Conservation (phyloP, 2,888 invertebrate genomes). For the Plebejus anna region DNA sequence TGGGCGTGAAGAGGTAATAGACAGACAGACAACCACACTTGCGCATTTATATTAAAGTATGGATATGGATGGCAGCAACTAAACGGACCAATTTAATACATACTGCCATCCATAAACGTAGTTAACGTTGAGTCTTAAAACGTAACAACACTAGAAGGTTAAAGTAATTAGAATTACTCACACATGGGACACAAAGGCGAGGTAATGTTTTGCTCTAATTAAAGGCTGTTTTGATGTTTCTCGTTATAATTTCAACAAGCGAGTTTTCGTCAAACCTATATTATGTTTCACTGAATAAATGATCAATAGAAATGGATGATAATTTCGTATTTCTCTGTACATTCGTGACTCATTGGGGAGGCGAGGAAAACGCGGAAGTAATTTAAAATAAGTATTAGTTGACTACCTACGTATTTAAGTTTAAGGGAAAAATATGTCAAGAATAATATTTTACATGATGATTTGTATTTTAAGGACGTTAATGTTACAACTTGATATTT, state of each 20-base stretch:
- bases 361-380: background rate
- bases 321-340: background rate
- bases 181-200: background rate
- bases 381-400: background rate
- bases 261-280: conserved; percentile 11
- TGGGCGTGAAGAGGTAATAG: too few relatives aligned
- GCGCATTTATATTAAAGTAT: too few relatives aligned
- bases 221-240: conserved; percentile 18
- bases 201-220: conserved; percentile 24
- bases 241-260: conserved; percentile 16
- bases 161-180: conserved; percentile 12
- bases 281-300: conserved; percentile 20
- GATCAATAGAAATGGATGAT: conserved; percentile 8
- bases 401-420: background rate
- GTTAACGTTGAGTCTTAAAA: background rate
- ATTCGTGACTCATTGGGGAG: background rate
- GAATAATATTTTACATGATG: too few relatives aligned
- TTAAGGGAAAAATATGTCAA: too few relatives aligned
- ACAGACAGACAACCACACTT: too few relatives aligned
- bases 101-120: background rate
- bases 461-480: too few relatives aligned
- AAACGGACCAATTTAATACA: background rate
- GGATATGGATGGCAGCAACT: background rate
- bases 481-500: too few relatives aligned
- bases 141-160: background rate